Base-by-base conservation (phyloP, 1,140 invertebrate species). In the Neuroterus valhalla region DNA sequence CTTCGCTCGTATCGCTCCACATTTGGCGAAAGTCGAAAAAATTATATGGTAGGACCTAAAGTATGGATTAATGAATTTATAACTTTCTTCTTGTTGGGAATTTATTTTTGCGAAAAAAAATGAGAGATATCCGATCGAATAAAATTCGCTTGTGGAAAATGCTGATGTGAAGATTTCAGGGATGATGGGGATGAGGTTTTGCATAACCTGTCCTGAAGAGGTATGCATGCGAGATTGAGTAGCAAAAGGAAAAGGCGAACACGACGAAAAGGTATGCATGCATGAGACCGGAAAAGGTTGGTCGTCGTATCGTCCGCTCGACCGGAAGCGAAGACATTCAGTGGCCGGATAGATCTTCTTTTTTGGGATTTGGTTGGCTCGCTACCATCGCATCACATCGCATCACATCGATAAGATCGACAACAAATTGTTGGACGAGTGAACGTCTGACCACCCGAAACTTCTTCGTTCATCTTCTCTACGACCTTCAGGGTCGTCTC, bases 211-310 rank as follows among this genome's bases (percentile, higher is more conserved):
- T 46, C 17, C 19, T 50, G 46, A 21, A 15, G 45, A 74, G 21
- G 67, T 52, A 69, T 74, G 72, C 72, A 69, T 74, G 72, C 72
- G 50, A 62, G 67, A 69, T 55, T 31, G 23, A 62, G 52, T 26
- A 14, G 23, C 26, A 50, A 62, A 62, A 38, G 8, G 31, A 38
- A 38, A 21, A 62, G 31, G 31, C 23, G 23, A 55, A 48, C 66
- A 11, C 38, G 68, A 68, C 67, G 72, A 72, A 71, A 75, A 83
- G 71, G 77, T 78, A 81, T 78, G 79, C 79, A 82, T 70, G 76
- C 81, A 74, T 77, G 72, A 76, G 82, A 81, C 81, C 80, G 82
- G 81, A 84, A 83, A 78, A 81, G 77, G 82, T 83, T 71, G 71
- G 72, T 68, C 66, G 42, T 26, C 15, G 55, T 62, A 62, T 62